These are phyloP conservation scores for Muscicapa comitata DNA, from an alignment of 2,797 vertebrate genomes.

Conservation along the genomic window DNA sequence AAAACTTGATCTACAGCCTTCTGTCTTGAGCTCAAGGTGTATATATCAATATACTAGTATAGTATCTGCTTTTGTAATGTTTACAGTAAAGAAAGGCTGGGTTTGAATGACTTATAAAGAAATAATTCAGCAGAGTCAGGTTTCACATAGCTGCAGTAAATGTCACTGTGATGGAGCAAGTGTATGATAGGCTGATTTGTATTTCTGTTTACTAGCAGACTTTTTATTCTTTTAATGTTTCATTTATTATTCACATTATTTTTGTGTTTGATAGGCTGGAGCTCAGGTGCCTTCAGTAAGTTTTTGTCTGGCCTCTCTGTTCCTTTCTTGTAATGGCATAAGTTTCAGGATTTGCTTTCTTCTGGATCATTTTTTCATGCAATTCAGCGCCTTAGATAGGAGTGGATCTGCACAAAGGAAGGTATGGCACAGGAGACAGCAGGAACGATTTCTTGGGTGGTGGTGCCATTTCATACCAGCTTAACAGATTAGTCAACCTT, in stretches of 20 bases:
- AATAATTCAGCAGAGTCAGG: not conserved
- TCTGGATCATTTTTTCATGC: not conserved
- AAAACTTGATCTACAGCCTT: not conserved
- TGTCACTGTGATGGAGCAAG: not conserved
- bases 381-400: not conserved
- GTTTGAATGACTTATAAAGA: not conserved
- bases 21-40: not conserved
- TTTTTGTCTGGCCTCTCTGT: not conserved
- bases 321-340: not conserved
- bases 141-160: not conserved
- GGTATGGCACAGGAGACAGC: not conserved
- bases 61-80: not conserved
- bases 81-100: not conserved
- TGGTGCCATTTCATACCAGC: not conserved
- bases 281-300: not conserved
- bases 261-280: not conserved
- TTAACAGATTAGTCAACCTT: not conserved
- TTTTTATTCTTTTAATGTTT: not conserved
- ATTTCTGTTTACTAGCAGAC: not conserved
- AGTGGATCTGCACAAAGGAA: not conserved
- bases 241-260: not conserved
- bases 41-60: not conserved
- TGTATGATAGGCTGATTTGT: not conserved
- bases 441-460: not conserved
- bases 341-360: not conserved